Evolutionary conservation across 1,140 invertebrate species (phyloP), one percentile per base, ranked within the genome.

Genomic region (Drosophila guanche): DNA sequence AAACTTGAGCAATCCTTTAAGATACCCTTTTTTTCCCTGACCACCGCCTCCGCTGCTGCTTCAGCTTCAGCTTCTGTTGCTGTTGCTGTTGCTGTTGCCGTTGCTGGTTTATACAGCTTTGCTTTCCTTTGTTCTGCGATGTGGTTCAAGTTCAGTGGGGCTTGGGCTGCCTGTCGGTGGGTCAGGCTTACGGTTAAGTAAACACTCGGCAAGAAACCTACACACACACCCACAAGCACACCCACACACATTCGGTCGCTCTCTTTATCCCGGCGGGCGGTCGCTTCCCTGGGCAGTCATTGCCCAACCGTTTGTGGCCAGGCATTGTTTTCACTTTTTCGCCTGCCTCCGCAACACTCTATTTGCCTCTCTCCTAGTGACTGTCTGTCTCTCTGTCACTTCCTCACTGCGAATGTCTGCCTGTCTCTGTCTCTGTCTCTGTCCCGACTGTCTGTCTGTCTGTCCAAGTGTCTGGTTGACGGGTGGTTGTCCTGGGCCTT

Each of bases 1-100:
- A 37, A 37, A 88, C 83, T 88, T 88, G 83, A 83, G 81, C 81
- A 88, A 88, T 88, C 83, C 83, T 83, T 88, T 89, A 88, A 89
- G 83, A 79, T 52, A 58, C 46, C 62, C 78, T 61, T 72, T 88
- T 81, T 88, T 79, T 45, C 62, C 62, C 66, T 40, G 42, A 12
- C 33, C 33, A n/a, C 1, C 6, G 42, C 46, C 16, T 29, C 59
- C 51, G 29, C 54, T 83, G 66, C 79, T 79, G 70, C 46, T 88
- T 83, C 16, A 20, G 16, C 78, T 77, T 76, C 81, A 72, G 61
- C 25, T 60, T 52, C 60, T 59, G 52, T 56, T 57, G 62, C 45
- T 66, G 60, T 76, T 77, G 77, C 76, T 29, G 27, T n/a, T n/a
- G n/a, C 60, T 59, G 52, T 56, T 57, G 62, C 45, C 61, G 60